phyloP scores from a whole-genome alignment of 2,888 invertebrate species.

The Polydrusus tereticollis region DNA sequence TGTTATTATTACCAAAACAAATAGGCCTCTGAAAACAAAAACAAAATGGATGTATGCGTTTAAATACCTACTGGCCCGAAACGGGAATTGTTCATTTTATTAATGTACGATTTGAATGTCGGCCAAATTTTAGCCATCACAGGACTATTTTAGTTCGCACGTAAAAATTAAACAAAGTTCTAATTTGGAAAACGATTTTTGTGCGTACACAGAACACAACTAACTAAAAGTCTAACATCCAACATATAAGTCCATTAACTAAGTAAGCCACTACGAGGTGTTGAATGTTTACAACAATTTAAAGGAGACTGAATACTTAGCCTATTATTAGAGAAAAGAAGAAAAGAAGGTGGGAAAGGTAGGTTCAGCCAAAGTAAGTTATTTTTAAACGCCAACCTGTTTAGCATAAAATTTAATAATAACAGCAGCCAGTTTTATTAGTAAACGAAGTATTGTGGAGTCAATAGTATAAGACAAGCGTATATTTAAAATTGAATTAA shows the following conservation, averaged over 20 bases:
- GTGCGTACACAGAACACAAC: slow-evolving; percentile 43
- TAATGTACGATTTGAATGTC: slow-evolving; percentile 28
- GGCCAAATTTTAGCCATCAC: slow-evolving; percentile 21
- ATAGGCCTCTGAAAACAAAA: slow-evolving; percentile 7
- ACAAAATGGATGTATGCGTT: slow-evolving; percentile 8
- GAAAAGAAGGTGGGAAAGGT: slow-evolving; percentile 34
- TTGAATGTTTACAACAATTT: slow-evolving; percentile 51
- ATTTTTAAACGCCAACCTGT: slow-evolving; percentile 19
- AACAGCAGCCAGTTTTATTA: no score
- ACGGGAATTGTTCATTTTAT: slow-evolving; percentile 31
- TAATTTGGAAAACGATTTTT: slow-evolving; percentile 20
- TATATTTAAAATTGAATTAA: no score
- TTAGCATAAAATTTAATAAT: not conserved
- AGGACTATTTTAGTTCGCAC: not conserved
- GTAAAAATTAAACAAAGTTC: slow-evolving; percentile 13
- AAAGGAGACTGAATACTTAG: slow-evolving; percentile 40
- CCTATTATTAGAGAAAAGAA: slow-evolving; percentile 33
- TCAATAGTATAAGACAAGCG: no score
- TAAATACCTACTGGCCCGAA: slow-evolving; percentile 38
- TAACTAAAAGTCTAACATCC: slow-evolving; percentile 56
- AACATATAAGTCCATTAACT: slow-evolving; percentile 58
- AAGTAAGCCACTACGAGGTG: slow-evolving; percentile 62
- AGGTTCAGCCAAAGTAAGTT: slow-evolving; percentile 20
- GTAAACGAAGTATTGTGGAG: no score
- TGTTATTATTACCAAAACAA: slow-evolving; percentile 19